A percentile compares a stretch with the other conserved stretches of the same genome.
Conservation (phyloP, 2,113 vertebrate species). For the Poicephalus meyeri region DNA sequence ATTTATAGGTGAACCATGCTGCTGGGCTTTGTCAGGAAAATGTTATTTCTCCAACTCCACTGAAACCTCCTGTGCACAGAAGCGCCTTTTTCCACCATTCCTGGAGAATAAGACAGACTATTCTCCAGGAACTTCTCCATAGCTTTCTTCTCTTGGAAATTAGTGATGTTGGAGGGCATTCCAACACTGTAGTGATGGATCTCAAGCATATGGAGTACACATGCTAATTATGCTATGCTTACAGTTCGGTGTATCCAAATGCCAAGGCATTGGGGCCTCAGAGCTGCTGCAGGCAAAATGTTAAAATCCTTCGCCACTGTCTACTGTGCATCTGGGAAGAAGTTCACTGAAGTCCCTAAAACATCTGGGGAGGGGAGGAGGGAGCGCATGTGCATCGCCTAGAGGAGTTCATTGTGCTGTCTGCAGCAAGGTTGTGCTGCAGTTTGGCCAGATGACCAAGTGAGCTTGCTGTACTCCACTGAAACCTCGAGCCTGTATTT, state of each 20-base stretch:
- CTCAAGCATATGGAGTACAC: slow-evolving; percentile 52
- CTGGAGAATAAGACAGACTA: background rate
- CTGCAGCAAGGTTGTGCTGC: background rate
- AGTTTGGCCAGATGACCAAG: background rate
- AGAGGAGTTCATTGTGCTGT: accelerated
- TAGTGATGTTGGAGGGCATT: slow-evolving; percentile 8
- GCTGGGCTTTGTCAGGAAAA: slow-evolving; percentile 29
- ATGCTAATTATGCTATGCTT: slow-evolving; percentile 40
- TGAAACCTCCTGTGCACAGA: background rate
- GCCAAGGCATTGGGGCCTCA: slow-evolving; percentile 30
- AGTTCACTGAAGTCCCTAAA: background rate
- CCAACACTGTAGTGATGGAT: background rate
- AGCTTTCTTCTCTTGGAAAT: slow-evolving; percentile 3
- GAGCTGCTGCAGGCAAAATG: slow-evolving; percentile 55
- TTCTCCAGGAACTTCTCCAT: slow-evolving; percentile 14
- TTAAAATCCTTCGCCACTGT: background rate
- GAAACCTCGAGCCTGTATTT: no score
- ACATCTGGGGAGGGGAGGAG: background rate
- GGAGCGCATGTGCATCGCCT: accelerated
- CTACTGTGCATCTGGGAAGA: background rate
- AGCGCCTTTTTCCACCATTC: background rate
- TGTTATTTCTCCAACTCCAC: slow-evolving; percentile 45
- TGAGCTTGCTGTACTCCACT: background rate
- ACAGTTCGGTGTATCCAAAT: slow-evolving; percentile 24
- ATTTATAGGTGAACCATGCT: slow-evolving; percentile 29